phyloP scores from a whole-genome alignment of 2,797 vertebrate genomes.

The Tenualosa ilisha region DNA sequence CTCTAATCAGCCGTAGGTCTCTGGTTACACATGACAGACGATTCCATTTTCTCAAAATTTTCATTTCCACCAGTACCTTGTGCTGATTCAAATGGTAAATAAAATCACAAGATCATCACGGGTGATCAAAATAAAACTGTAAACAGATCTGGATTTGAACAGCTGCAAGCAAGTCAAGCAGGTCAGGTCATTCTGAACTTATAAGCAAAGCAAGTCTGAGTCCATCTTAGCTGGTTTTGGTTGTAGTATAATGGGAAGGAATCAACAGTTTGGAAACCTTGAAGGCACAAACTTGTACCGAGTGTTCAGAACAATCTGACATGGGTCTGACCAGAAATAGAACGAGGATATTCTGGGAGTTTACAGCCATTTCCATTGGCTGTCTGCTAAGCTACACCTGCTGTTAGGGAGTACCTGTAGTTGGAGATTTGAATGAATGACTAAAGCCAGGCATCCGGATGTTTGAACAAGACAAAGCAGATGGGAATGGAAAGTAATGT shows the following conservation, averaged over 20 bases:
- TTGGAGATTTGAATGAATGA: not conserved
- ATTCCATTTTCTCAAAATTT: not conserved
- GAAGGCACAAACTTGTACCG: not conserved
- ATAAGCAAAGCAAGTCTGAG: not conserved
- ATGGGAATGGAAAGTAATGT: not conserved
- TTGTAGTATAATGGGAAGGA: not conserved
- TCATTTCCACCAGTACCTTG: not conserved
- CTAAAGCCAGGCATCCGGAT: not conserved
- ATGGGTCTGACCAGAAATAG: not conserved
- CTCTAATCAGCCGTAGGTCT: not conserved
- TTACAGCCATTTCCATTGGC: not conserved
- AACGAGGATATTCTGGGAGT: not conserved
- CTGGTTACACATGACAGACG: not conserved
- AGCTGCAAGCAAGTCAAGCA: not conserved
- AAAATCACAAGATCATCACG: not conserved
- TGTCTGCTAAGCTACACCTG: slow-evolving; percentile 15
- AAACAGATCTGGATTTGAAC: not conserved
- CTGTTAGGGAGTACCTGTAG: not conserved
- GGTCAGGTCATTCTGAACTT: slow-evolving; percentile 11
- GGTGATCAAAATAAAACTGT: not conserved
- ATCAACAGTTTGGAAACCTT: not conserved
- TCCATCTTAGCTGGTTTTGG: not conserved
- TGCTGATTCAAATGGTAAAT: not conserved
- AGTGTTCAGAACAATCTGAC: not conserved
- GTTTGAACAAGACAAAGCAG: not conserved